Conservation (phyloP, 2,113 vertebrate species). For the Amphilophus citrinellus region DNA sequence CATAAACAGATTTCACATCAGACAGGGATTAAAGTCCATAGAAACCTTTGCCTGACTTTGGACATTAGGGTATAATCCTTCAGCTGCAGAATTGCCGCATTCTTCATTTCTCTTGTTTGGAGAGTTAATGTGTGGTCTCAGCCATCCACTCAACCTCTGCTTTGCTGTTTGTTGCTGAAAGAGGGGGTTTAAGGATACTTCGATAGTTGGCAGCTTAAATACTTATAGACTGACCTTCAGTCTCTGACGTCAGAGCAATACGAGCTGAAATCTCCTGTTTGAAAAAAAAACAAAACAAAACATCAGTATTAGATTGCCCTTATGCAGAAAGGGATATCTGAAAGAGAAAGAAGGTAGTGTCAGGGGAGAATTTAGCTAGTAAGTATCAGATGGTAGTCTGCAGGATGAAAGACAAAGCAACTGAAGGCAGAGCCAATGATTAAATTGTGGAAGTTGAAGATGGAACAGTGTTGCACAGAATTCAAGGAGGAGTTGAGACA, state of each 20-base stretch:
- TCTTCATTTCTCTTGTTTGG: constrained; percentile 37
- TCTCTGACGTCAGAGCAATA: neutral
- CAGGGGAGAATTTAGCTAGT: no score
- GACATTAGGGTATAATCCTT: constrained; percentile 43
- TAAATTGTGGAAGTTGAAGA: no score
- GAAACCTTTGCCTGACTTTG: constrained; percentile 38
- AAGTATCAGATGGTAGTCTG: no score
- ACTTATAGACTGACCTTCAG: neutral
- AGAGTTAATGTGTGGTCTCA: constrained; percentile 40
- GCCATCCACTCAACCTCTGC: constrained; percentile 14
- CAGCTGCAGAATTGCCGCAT: neutral
- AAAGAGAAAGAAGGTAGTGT: no score
- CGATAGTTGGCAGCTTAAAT: neutral
- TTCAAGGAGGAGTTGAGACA: no score
- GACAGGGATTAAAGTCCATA: constrained; percentile 51
- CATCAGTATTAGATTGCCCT: neutral
- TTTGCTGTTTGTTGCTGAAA: constrained; percentile 4
- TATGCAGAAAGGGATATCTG: neutral
- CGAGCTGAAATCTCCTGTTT: neutral
- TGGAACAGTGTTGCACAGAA: no score
- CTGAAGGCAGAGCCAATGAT: no score
- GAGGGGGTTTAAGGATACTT: constrained; percentile 10
- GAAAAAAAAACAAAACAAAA: neutral
- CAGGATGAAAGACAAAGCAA: no score
- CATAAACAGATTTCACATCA: constrained; percentile 53